Evolutionary conservation across 2,888 invertebrate species (phyloP), one percentile per base, ranked within the genome.

Genomic region (Orthosia gracilis): DNA sequence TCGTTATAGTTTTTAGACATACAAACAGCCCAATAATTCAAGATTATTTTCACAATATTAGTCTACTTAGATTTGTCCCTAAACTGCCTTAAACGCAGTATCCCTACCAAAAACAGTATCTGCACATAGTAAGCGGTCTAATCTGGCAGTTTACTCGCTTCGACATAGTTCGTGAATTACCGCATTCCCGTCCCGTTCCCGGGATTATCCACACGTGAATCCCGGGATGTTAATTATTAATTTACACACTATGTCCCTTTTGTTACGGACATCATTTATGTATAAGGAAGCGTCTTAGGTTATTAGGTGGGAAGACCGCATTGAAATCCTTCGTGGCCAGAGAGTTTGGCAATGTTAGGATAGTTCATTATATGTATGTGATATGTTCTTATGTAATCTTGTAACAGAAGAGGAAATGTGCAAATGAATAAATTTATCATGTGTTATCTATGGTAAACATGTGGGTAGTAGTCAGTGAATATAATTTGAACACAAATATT

Each of bases 91-190:
- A 4, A 55, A 23, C 55, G 2, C 18, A 13, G 66, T 58, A 2
- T 47, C 58, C 67, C 63, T 73, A 73, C 62, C 4, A 55, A 69
- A 80, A 68, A 77, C 67, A 74, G 69, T 78, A 68, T 72, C 67
- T 54, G 64, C 58, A 80, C 64, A 73, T 76, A 79, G 63, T 69
- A 67, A 70, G 61, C 59, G 31, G 57, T 62, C 58, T 84, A 80
- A 85, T 84, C 83, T 76, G 63, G 21, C 58, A 77, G 75, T 85
- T 85, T 75, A 75, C 77, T 77, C 69, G 59, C 62, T 72, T 77
- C 82, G 78, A 75, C 77, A 84, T 77, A 84, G 82, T 82, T 84
- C 49, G 74, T 72, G 82, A 77, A 83, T 85, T 84, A 77, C 72
- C 73, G 58, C 49, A 70, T 61, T 55, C 52, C 63, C 62, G 55